phyloP scores from a whole-genome alignment of 37 sponge, comb jelly and placozoan species.

The Geodia barretti region DNA sequence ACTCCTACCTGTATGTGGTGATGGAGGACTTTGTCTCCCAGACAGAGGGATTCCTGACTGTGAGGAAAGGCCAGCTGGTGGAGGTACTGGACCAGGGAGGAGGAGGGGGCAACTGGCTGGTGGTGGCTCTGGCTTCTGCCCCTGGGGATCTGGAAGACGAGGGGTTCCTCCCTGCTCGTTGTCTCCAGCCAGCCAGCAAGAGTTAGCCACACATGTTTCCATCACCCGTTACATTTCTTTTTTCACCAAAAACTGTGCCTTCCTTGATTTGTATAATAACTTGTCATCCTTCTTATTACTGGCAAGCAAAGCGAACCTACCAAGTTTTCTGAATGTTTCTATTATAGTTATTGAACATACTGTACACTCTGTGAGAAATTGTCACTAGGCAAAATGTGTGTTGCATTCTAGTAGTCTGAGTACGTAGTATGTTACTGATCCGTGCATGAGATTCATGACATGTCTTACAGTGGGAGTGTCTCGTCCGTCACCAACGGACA shows the following conservation, averaged over 20 bases:
- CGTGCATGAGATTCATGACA: too few relatives aligned
- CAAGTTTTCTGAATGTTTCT: too few relatives aligned
- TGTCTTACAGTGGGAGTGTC: background rate
- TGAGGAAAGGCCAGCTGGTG: constrained; percentile 71
- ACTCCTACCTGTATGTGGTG: constrained; percentile 27
- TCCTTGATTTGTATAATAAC: too few relatives aligned
- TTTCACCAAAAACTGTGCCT: background rate
- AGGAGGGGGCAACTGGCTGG: constrained; percentile 62
- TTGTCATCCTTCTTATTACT: too few relatives aligned
- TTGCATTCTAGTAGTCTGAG: too few relatives aligned
- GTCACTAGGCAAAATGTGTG: too few relatives aligned
- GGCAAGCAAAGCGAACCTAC: too few relatives aligned
- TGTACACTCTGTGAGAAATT: too few relatives aligned
- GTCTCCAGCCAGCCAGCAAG: constrained; percentile 27
- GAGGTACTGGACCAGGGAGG: constrained; percentile 71
- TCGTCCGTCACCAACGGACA: background rate
- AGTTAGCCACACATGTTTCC: constrained; percentile 4
- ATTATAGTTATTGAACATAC: too few relatives aligned
- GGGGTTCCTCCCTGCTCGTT: constrained; percentile 52
- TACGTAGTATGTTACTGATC: too few relatives aligned
- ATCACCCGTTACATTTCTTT: background rate
- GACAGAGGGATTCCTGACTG: constrained; percentile 47
- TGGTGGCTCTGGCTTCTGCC: constrained; percentile 47
- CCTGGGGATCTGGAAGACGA: constrained; percentile 47
- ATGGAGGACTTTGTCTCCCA: background rate